Conservation (phyloP, 2,797 vertebrate genomes). For the Nasua narica region DNA sequence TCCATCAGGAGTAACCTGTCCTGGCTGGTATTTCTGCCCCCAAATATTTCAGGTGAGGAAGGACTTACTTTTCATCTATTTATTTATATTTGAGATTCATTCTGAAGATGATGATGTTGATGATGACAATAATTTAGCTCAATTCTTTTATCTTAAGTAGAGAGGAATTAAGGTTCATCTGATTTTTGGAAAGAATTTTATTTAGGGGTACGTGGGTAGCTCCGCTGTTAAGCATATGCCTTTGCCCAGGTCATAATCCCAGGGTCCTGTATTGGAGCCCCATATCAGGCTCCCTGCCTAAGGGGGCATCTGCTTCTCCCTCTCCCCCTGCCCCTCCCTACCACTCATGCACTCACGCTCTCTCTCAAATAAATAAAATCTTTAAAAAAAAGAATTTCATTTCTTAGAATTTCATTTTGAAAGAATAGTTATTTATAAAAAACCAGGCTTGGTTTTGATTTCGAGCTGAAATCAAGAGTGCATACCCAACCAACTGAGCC, state of each 20-base stretch:
- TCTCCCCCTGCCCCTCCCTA: not conserved
- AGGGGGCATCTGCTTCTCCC: not conserved
- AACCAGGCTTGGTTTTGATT: too few species aligned
- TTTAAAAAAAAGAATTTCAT: not conserved
- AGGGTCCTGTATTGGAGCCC: not conserved
- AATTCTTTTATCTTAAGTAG: not conserved
- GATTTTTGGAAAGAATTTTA: not conserved
- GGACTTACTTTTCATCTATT: not conserved
- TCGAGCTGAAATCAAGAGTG: not conserved
- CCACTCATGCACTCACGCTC: rapidly evolving
- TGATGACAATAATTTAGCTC: not conserved
- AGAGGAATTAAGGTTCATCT: not conserved
- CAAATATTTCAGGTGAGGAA: not conserved
- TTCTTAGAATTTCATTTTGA: not conserved
- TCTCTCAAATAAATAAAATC: not conserved
- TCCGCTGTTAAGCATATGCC: not conserved
- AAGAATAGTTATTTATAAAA: not conserved
- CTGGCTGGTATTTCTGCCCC: not conserved
- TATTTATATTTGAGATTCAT: not conserved
- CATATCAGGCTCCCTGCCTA: not conserved
- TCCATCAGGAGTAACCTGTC: not conserved
- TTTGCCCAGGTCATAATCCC: not conserved
- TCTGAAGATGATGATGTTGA: not conserved
- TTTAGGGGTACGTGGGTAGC: not conserved
- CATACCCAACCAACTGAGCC: not conserved